Base-by-base conservation (phyloP, 1,140 invertebrate species). In the fruit fly (Drosophila melanogaster) region DNA sequence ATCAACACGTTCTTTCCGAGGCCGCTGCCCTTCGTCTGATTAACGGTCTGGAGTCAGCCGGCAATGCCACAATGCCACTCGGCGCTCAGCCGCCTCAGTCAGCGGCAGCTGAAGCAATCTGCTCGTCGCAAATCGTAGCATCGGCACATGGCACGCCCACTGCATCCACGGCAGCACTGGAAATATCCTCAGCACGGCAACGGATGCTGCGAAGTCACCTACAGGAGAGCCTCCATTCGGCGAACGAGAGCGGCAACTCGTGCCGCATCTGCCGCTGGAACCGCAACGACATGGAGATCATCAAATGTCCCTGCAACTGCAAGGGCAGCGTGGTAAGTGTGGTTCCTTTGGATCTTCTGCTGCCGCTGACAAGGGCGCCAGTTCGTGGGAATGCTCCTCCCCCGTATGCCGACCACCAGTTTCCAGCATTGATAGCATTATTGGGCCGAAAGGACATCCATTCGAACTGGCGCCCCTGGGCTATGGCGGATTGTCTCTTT, bases 261-360 rank as follows among this genome's bases (percentile, higher is more conserved):
- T 92, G 90, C 53, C 90, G 90, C 57, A 92, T 92, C 12, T 92
- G 90, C 56, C 90, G 87, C 49, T 90, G 79, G 66, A 75, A 92
- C 40, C 86, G 79, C n/a, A 77, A 61, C 51, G 90, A 91, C 40
- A 81, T 91, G 81, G 77, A 90, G 47, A 71, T 92, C 26, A 69
- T 80, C 6, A 79, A 50, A 15, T 90, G 87, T 67, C 90, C 90
- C 4, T 92, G 90, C 76, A 81, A 79, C 7, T 92, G 90, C 44
- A 86, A 65, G 41, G 90, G 90, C 22, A 92, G 87, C 53, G 90
- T 92, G 81, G 90, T 92, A 74, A 91, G 86, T 76, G 12, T 4
- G 2, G 5, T 6, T 10, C 3, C 6, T 4, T 44, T 8, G 30
- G 7, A 30, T 8, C 30, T 44, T 14, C 19, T 22, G 37, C 3